Base-by-base conservation (phyloP, 2,888 invertebrate genomes). In the Amphimallon solstitiale region DNA sequence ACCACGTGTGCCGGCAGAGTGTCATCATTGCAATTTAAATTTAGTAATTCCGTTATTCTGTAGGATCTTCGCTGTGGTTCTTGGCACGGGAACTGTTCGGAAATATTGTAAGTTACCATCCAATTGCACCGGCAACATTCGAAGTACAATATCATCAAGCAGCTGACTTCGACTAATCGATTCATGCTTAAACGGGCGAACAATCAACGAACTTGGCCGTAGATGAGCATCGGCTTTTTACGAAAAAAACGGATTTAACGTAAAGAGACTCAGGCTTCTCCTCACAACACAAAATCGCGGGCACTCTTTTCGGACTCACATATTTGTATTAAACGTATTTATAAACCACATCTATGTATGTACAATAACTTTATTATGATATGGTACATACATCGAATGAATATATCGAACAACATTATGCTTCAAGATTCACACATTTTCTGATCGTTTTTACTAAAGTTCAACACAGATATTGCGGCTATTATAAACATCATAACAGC, bases 31-130 rank as follows among this genome's bases (percentile, higher is more conserved):
- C 48, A 49, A 21, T 52, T 49, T 40, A 52, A 43, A 52, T 63
- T 52, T 52, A 52, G 48, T n/a, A 51, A 43, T 35, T 46, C 46
- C 6, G 48, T 37, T 35, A 61, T 46, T 37, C 61, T 46, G 4
- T 35, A 45, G 29, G 63, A 54, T 34, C 46, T 43, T 12, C 15
- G 56, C 37, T 65, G 48, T 10, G 54, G 54, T 29, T 35, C 21
- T 35, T 38, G 54, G 43, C 63, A 56, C 7, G 19, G 46, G 48
- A 65, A 51, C 19, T 54, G 54, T 12, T 54, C 54, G 38, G 54
- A 21, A 7, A 54, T 54, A 19, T 19, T 21, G 38, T 54, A 40
- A 7, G 54, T 54, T 21, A 19, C 12, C 12, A 12, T 54, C 54
- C 54, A 54, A 40, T 54, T 40, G 54, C 38, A 17, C n/a, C 54